Conservation (phyloP, 2,797 vertebrate species). For the Gallinago stenura region DNA sequence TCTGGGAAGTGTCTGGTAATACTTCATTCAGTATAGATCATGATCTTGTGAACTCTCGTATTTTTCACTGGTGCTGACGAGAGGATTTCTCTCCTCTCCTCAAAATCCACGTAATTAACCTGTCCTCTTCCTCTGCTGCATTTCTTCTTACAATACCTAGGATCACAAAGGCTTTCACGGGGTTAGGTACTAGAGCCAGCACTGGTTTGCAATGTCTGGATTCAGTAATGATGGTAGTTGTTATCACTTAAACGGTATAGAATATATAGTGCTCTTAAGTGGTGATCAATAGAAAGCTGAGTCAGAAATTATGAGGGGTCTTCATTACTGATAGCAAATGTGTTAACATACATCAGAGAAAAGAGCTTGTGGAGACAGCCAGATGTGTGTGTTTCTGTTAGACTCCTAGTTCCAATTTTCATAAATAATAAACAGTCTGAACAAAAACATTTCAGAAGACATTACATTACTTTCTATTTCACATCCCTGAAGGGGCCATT, state of each 20-base stretch:
- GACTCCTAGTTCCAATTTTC: neutral
- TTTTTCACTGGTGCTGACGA: neutral
- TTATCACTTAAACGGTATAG: neutral
- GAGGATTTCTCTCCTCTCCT: neutral
- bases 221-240: neutral
- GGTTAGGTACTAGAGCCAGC: constrained; percentile 78
- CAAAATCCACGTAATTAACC: neutral
- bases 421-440: neutral
- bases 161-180: neutral
- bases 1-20: neutral
- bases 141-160: neutral
- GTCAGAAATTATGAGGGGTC: neutral
- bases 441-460: neutral
- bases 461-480: neutral
- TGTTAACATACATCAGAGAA: neutral
- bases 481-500: neutral
- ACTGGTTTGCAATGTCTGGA: neutral
- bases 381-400: neutral
- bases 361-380: neutral
- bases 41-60: neutral
- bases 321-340: neutral
- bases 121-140: neutral
- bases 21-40: neutral
- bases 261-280: neutral
- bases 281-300: neutral